Evolutionary conservation across 2,888 invertebrate species (phyloP), one percentile per base, ranked within the genome.

Genomic region (Ectemnius lituratus): DNA sequence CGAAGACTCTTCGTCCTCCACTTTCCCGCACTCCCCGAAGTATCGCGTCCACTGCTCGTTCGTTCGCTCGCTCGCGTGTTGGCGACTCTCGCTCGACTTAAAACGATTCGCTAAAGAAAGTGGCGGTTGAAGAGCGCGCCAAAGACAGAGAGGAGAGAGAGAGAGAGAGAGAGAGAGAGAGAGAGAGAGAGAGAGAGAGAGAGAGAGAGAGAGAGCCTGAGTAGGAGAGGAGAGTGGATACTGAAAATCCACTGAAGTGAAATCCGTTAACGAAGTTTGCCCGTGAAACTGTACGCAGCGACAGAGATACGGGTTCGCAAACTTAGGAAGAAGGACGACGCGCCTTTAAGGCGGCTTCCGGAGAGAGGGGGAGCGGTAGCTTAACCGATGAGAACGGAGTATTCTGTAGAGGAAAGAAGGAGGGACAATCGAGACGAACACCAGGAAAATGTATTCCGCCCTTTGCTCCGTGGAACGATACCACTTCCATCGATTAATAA

Each of bases 191-290:
- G n/a, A n/a, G n/a, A n/a, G n/a, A n/a, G n/a, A n/a, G n/a, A n/a
- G n/a, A n/a, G n/a, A n/a, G n/a, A n/a, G n/a, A n/a, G n/a, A n/a
- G n/a, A n/a, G 46, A 3, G 46, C 18, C 8, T 6, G 61, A 18
- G 23, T 18, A 52, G 57, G 63, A 27, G 73, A 28, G 49, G 46
- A 65, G 66, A 49, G 59, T 57, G 63, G 79, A 75, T 75, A 71
- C 69, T 67, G 75, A 75, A 73, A 79, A 83, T 78, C 78, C 81
- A 73, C 62, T 70, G 69, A 63, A 83, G 80, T 72, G 81, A 81
- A 83, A 83, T 84, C 78, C 80, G 76, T 82, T 83, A 84, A 83
- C 83, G 83, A 83, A 83, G 84, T 83, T 83, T 81, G 78, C 78
- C 37, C 75, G 76, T 68, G 79, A 76, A 75, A 79, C 79, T 77